These are phyloP conservation scores for Pollimyrus isidori DNA, from an alignment of 2,113 vertebrate genomes.

Conservation along the genomic window DNA sequence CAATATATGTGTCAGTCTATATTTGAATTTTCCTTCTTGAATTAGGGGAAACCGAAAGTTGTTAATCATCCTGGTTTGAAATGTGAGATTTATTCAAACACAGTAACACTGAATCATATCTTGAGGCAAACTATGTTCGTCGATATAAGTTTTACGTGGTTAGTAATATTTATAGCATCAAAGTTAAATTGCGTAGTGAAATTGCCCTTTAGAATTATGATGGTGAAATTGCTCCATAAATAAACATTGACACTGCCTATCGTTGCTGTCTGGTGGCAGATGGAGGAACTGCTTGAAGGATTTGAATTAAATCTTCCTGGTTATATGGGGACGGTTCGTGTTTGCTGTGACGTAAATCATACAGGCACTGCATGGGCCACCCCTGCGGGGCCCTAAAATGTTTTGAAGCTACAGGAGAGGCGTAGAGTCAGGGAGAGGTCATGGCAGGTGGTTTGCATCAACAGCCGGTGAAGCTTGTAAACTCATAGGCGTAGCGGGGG, in stretches of 20 bases:
- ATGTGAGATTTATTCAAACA: neutral
- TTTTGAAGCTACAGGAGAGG: neutral
- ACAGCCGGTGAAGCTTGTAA: neutral
- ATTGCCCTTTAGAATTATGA: neutral
- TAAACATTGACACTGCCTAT: neutral
- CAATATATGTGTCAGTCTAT: neutral
- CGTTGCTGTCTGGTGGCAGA: neutral
- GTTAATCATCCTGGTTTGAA: neutral
- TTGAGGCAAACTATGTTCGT: neutral
- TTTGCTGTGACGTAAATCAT: neutral
- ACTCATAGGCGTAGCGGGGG: neutral
- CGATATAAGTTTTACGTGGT: neutral
- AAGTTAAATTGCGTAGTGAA: neutral
- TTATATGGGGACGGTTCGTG: neutral
- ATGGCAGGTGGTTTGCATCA: conserved; percentile 8
- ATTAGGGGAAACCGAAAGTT: neutral
- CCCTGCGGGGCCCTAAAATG: neutral
- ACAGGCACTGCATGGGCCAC: neutral
- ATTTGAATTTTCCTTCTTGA: neutral
- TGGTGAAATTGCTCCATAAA: neutral
- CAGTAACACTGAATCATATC: neutral
- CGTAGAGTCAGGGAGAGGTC: neutral
- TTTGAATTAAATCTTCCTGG: neutral
- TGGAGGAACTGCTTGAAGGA: neutral
- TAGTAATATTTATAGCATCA: neutral